Base-by-base conservation (phyloP, 2,888 invertebrate genomes). In the Stenurella melanura region DNA sequence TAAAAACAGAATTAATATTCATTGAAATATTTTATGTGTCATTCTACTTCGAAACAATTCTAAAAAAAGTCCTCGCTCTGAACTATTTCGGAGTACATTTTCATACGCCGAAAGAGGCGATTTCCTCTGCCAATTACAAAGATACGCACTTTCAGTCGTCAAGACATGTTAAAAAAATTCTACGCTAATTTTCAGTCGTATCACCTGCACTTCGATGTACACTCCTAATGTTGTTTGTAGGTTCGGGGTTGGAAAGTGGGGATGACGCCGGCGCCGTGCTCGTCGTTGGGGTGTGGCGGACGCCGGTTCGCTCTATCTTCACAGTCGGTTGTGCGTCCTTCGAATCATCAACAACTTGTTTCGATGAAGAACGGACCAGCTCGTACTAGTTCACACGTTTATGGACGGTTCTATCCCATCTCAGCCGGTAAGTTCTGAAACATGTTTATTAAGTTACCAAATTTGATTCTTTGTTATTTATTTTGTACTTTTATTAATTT, bases 201-300 rank as follows among this genome's bases (percentile, higher is more conserved):
- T 80, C 80, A 81, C 83, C 82, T 84, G 82, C 81, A 81, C 80
- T 81, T 79, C 74, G 68, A 77, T 78, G 77, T 81, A 80, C 80
- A 80, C 80, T 82, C 79, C 78, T 76, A 77, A 76, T 77, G 77
- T 75, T 76, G 80, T 83, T 81, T 80, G 83, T 76, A 63, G 81
- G 79, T 81, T 80, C 76, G 77, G 72, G 72, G 70, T 67, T 69
- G 74, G 80, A 81, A 81, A 82, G 85, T 80, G 82, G 84, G 84
- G 83, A 80, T 80, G 86, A 85, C 88, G 89, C 88, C 87, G 87
- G 88, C 89, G 89, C 88, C 86, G 82, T 87, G 80, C 75, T 77
- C 83, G 82, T 75, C 83, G 78, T 83, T 88, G 89, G 89, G 89
- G 89, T 89, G 89, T 89, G 89, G 89, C 89, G 89, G 88, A 88